Conservation (phyloP, 2,888 invertebrate genomes). For the Oeneis ivallda region DNA sequence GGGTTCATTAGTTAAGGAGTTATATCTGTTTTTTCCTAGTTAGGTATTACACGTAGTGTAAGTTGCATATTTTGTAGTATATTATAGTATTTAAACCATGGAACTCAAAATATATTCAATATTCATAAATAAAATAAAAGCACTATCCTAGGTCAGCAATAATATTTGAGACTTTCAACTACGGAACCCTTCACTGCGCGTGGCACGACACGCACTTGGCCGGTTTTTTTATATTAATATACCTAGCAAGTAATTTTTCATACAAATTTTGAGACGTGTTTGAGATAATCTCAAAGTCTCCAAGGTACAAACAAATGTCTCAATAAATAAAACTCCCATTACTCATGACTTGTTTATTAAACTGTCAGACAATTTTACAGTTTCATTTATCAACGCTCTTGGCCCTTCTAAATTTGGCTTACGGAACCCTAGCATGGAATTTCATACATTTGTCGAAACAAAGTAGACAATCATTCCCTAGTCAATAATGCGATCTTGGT, state of each 20-base stretch:
- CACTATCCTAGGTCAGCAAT: no score
- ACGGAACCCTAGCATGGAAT: constrained; percentile 52
- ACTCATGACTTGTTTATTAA: constrained; percentile 42
- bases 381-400: constrained; percentile 45
- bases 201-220: no score
- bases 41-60: no score
- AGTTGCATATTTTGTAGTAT: no score
- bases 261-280: neutral
- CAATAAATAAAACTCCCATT: constrained; percentile 49
- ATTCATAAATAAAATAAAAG: no score
- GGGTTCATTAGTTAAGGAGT: no score
- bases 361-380: constrained; percentile 43
- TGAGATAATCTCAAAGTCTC: constrained; percentile 24
- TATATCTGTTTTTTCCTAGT: no score
- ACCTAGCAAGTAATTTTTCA: neutral
- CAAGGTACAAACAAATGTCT: constrained; percentile 38
- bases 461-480: constrained; percentile 36
- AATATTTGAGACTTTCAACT: no score
- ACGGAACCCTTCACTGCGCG: no score
- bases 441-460: constrained; percentile 47
- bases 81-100: no score
- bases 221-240: no score
- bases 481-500: constrained; percentile 38
- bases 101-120: no score
- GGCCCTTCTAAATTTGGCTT: constrained; percentile 49